Base-by-base conservation (phyloP, 2,797 vertebrate genomes). In the Argentina silus region DNA sequence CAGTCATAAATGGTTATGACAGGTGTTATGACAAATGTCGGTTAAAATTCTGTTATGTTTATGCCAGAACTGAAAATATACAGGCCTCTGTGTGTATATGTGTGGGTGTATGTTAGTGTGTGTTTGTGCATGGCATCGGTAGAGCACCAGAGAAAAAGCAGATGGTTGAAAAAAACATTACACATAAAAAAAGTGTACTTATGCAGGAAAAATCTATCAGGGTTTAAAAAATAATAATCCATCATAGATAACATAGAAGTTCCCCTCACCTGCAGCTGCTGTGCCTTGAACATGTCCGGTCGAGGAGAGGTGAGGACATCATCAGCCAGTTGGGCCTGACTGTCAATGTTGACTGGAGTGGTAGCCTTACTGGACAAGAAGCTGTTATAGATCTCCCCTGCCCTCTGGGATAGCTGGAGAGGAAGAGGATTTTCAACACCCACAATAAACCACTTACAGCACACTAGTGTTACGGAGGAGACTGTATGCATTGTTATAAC, bases 341-440 rank as follows among this genome's bases (percentile, higher is more conserved):
- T 99, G 88, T 99, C 98, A 12, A 99, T 99, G 92, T 99, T 99
- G 87, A 99, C 97, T 0, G 98, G 98, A 21, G 96, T 99, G 78
- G 96, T 97, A 86, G 98, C 97, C 83, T 97, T 98, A 91, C 97
- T 98, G 89, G 98, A 97, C 87, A 99, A 92, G 87, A 99, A 99
- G 78, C 93, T 98, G 89, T 94, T 96, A 93, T 98, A 99, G 88
- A 99, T 99, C 89, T 99, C 98, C 1, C 95, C 95, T 10, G 98
- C 98, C 89, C 95, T 94, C 91, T 95, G 96, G 80, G 97, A 97
- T 81, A 99, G 90, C 98, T 99, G 90, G 66, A 70, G 47, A 36
- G 27, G 47, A 12, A 48, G 47, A 48, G 47, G 47, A 48, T 36
- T 2, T 4, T 36, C 27, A 36, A 36, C 4, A 36, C 27, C 27